A percentile compares a stretch with the other conserved stretches of the same genome.
These are phyloP conservation scores for Anthopleura xanthogrammica DNA, from an alignment of 92 coral and sea anemone genomes.

Conservation along the genomic window DNA sequence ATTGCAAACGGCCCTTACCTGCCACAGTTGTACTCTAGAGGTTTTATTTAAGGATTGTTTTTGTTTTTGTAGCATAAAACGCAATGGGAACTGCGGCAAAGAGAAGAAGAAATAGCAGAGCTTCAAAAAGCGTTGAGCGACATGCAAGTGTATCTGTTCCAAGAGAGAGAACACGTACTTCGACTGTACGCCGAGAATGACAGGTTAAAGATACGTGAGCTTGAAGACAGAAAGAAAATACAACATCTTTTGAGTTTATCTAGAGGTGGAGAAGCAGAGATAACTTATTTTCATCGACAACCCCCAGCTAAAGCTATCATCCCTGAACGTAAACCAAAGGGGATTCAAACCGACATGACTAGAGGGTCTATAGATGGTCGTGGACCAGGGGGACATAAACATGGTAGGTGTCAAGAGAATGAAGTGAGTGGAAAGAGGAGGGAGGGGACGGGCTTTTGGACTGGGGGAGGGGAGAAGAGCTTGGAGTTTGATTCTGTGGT, in stretches of 20 bases:
- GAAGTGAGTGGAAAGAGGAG: neutral
- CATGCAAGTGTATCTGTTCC: slow-evolving; percentile 98
- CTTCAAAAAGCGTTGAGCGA: slow-evolving; percentile 99
- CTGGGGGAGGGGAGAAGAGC: neutral
- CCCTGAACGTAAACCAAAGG: slow-evolving; percentile 62
- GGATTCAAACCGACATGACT: slow-evolving; percentile 21
- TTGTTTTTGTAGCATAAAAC: slow-evolving; percentile 75
- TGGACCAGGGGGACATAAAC: slow-evolving; percentile 98
- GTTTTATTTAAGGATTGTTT: neutral
- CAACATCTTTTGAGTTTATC: slow-evolving; percentile 85
- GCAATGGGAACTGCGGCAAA: slow-evolving; percentile 95
- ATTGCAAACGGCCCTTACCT: neutral
- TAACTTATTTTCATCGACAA: slow-evolving; percentile 93
- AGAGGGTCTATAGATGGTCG: slow-evolving; percentile 61
- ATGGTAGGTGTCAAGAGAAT: slow-evolving; percentile 43
- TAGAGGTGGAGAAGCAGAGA: slow-evolving; percentile 79
- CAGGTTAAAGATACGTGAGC: slow-evolving; percentile 89
- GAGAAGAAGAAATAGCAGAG: slow-evolving; percentile 98
- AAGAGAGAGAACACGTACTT: slow-evolving; percentile 95
- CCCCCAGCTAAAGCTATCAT: slow-evolving; percentile 92
- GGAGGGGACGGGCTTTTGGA: too few species aligned
- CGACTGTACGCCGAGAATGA: slow-evolving; percentile 98
- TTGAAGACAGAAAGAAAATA: slow-evolving; percentile 93
- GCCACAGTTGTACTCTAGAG: neutral
- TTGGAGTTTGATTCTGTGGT: too few species aligned